Base-by-base conservation (phyloP, 1,140 invertebrate genomes). In the Drosophila triauraria region DNA sequence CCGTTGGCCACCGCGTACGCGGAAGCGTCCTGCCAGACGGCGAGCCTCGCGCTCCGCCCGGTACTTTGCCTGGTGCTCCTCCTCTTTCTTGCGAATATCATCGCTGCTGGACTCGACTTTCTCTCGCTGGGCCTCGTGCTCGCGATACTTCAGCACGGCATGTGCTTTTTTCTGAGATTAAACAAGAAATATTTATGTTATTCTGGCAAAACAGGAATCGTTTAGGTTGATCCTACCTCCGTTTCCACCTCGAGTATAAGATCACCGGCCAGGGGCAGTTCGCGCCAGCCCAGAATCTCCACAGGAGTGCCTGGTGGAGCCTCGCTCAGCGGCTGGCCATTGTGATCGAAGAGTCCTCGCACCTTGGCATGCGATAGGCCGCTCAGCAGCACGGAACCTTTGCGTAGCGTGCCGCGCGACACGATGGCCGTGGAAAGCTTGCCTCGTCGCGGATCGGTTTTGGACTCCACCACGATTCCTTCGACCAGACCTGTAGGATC, bases 381-480 rank as follows among this genome's bases (percentile, higher is more conserved):
- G 74, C 97, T 96, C 0, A 99, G 96, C 54, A 99, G 92, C 60
- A 97, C 93, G 56, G 94, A 93, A 7, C 98, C 98, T 91, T 96
- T 96, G 51, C 95, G 96, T 15, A 99, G 91, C 0, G 97, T 98
- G 9, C 99, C 99, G 68, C 98, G 94, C 80, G 98, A 96, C 27
- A 99, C 95, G 53, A 99, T 94, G 47, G 96, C 95, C 9, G 98
- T 99, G 1, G 97, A 96, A 30, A 98, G 94, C 93, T 98, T 98
- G 32, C 98, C 97, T 51, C 84, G 85, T 1, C 94, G 93, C 15
- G 94, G 93, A 93, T 99, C 96, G 8, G 95, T 94, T 62, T 94
- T 95, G 1, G 98, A 96, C 94, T 99, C 99, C 17, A 99, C 95
- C 1, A 99, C 95, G 10, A 97, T 95, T 1, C 97, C 99, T 94